A percentile compares a stretch with the other conserved stretches of the same genome.
Conservation (phyloP, 2,888 invertebrate species). For the Pilophorus perplexus region DNA sequence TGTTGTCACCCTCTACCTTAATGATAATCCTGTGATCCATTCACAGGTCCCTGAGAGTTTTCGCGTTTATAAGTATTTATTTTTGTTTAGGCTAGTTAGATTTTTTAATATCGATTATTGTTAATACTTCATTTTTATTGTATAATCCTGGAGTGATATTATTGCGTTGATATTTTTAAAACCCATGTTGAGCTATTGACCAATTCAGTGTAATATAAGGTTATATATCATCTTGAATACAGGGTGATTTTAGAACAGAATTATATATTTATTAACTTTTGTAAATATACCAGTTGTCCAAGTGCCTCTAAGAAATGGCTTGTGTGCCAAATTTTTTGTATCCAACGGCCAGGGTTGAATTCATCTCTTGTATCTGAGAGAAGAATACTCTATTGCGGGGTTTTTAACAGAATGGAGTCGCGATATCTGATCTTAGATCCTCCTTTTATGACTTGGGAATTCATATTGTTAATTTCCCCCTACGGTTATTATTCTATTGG, state of each 20-base stretch:
- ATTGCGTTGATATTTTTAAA: not conserved
- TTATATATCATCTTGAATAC: slow-evolving; percentile 3
- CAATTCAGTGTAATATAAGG: not conserved
- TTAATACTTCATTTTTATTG: not conserved
- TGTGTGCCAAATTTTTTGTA: not conserved
- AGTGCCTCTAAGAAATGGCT: slow-evolving; percentile 10
- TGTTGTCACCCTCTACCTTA: too few relatives aligned
- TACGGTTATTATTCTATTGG: too few relatives aligned
- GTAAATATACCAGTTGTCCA: not conserved
- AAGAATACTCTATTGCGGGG: too few relatives aligned
- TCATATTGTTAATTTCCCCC: too few relatives aligned
- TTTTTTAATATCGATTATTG: not conserved
- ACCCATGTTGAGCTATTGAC: not conserved
- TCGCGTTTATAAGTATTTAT: too few relatives aligned
- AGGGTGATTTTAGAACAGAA: not conserved
- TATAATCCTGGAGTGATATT: not conserved
- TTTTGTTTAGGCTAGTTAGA: not conserved
- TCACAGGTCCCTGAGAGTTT: too few relatives aligned
- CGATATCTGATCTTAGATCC: too few relatives aligned
- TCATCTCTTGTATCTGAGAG: too few relatives aligned
- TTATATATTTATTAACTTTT: not conserved
- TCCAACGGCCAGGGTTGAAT: too few relatives aligned
- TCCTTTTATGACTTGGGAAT: too few relatives aligned
- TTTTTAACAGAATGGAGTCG: too few relatives aligned
- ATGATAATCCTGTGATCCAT: too few relatives aligned